Base-by-base conservation (phyloP, 2,797 vertebrate species). In the Setipinna tenuifilis region DNA sequence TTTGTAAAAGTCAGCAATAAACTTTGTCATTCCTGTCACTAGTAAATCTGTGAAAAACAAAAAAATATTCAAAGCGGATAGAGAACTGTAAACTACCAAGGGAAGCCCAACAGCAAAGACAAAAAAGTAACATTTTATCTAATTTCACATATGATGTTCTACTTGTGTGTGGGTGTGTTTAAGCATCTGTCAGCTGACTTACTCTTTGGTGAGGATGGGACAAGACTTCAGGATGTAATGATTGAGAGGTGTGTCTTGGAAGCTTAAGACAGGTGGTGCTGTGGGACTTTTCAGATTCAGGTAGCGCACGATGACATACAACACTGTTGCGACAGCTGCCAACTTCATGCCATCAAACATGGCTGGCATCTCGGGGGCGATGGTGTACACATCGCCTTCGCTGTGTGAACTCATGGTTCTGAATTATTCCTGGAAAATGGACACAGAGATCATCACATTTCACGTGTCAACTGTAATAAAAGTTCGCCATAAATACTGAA, bases 291-390 rank as follows among this genome's bases (percentile, higher is more conserved):
- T 98, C 81, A 99, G 94, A 91, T 99, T 99, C 88, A 99, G 92
- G 89, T 96, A 97, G 81, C 98, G 97, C 86, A 99, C 97, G 0
- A 98, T 96, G 88, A 99, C 89, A 17, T 99, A 99, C 0, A 99
- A 95, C 82, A 96, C 93, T 0, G 98, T 96, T 1, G 97, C 97
- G 41, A 98, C 96, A 0, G 97, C 98, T 0, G 97, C 98, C 85
- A 99, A 91, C 92, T 98, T 98, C 94, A 99, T 92, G 86, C 98
- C 97, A 0, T 99, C 97, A 86, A 98, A 97, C 91, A 98, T 96
- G 1, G 97, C 98, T 0, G 97, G 98, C 92, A 98, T 96, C 93
- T 99, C 94, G 0, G 90, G 85, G 84, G 92, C 86, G 0, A 94
- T 88, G 83, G 89, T 86, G 85, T 87, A 87, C 82, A 92, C 16